phyloP scores from a whole-genome alignment of 2,797 vertebrate species.

The Sternotherus odoratus region DNA sequence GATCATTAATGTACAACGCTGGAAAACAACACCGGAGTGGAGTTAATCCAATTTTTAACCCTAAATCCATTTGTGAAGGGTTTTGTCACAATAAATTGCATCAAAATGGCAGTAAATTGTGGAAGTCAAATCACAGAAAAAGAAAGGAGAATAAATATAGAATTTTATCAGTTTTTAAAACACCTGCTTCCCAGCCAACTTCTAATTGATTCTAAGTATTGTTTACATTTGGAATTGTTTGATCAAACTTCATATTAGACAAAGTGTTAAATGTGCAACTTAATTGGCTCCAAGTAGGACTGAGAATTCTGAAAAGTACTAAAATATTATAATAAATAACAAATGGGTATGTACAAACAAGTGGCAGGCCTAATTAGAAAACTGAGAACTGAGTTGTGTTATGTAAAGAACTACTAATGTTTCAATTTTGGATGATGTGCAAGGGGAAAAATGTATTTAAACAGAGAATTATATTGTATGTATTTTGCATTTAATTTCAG shows the following conservation, averaged over 20 bases:
- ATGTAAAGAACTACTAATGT: accelerated
- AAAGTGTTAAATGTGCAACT: neutral
- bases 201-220: neutral
- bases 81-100: neutral
- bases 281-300: neutral
- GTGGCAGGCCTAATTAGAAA: neutral
- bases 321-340: neutral
- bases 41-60: neutral
- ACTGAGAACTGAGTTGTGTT: neutral
- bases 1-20: too few relatives aligned
- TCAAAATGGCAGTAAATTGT: neutral
- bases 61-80: neutral
- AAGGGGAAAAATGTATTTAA: accelerated
- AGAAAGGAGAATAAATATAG: too few relatives aligned
- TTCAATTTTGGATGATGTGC: accelerated
- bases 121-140: too few relatives aligned
- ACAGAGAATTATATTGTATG: accelerated
- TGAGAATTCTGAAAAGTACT: neutral
- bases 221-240: neutral
- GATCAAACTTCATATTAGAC: neutral
- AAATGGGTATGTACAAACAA: neutral
- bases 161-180: too few relatives aligned
- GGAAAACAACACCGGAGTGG: neutral
- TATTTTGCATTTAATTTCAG: neutral
- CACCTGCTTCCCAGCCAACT: too few relatives aligned